Base-by-base conservation (phyloP, 2,113 vertebrate species). In the Bombycilla garrulus region DNA sequence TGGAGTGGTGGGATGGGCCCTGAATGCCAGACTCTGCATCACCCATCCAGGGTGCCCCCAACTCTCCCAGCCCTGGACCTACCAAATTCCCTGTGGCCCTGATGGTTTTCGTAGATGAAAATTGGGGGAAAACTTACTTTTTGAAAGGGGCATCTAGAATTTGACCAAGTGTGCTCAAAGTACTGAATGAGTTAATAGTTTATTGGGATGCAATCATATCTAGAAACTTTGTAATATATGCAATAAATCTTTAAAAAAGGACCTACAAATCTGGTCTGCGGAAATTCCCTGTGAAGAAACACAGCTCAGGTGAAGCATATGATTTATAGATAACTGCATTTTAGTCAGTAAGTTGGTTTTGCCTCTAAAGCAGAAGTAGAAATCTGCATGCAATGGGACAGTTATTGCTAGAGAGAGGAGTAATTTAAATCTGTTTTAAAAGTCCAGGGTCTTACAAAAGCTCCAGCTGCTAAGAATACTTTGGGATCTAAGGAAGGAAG, bases 221-320 rank as follows among this genome's bases (percentile, higher is more conserved):
- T 31, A 22, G 11, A 60, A 91, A 89, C 35, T 78, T 66, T 28
- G 28, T 81, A 58, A 74, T 56, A 70, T 47, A 81, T 9, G 47
- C 17, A 81, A 58, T 74, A 74, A 91, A 84, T 74, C 73, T 83
- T 88, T 7, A 1, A 4, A 60, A 72, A 42, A 60, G 19, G 12
- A 36, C 48, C 40, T 64, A 64, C 25, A 72, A 23, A 82, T 90
- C 45, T 58, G 24, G 15, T 56, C 57, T 90, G 44, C 65, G 56
- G 65, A 96, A 96, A 95, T 79, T 94, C 64, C 61, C 61, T 10
- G n/a, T 64, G 40, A 96, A 80, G 66, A 92, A 79, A 64, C 31
- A 40, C 0, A 3, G 53, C 40, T 80, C 74, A 79, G 60, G 65
- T 79, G 58, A 94, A 86, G 38, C 31, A 14, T 12, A 33, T 11